These are phyloP conservation scores for Agonum fuliginosum DNA, from an alignment of 2,888 invertebrate genomes.

Conservation along the genomic window DNA sequence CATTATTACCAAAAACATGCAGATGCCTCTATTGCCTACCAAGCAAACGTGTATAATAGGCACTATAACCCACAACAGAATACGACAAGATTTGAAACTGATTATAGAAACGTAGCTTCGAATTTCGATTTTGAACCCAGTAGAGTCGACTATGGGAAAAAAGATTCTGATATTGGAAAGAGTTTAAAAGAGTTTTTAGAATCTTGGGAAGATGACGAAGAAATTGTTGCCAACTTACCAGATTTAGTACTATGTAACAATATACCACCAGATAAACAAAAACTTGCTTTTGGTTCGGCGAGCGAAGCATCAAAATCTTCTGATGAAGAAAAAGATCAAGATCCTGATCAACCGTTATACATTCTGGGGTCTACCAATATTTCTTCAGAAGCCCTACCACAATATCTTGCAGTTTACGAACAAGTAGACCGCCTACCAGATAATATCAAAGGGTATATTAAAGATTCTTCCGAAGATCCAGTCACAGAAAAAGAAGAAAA, in stretches of 20 bases:
- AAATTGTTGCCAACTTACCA: constrained; percentile 55
- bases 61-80: constrained; percentile 30
- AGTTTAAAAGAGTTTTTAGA: constrained; percentile 54
- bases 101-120: background rate
- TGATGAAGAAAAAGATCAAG: constrained; percentile 6
- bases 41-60: constrained; percentile 1
- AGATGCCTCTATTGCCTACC: constrained; percentile 8
- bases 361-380: constrained; percentile 48
- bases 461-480: constrained; percentile 16
- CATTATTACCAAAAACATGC: constrained; percentile 27
- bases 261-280: constrained; percentile 34
- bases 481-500: background rate
- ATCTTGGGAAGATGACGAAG: constrained; percentile 58
- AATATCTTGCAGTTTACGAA: constrained; percentile 40
- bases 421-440: constrained; percentile 51
- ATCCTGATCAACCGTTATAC: constrained; percentile 38
- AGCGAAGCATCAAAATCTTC: constrained; percentile 22
- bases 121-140: constrained; percentile 9
- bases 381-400: constrained; percentile 45
- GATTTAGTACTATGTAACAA: constrained; percentile 55
- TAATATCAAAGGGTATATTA: constrained; percentile 51
- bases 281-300: constrained; percentile 5
- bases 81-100: background rate
- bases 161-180: constrained; percentile 49
- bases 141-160: constrained; percentile 25